Percentiles rank a stretch among this genome's conserved stretches.
These are phyloP conservation scores for Alectura lathami DNA, from an alignment of 2,113 vertebrate species.

Conservation along the genomic window DNA sequence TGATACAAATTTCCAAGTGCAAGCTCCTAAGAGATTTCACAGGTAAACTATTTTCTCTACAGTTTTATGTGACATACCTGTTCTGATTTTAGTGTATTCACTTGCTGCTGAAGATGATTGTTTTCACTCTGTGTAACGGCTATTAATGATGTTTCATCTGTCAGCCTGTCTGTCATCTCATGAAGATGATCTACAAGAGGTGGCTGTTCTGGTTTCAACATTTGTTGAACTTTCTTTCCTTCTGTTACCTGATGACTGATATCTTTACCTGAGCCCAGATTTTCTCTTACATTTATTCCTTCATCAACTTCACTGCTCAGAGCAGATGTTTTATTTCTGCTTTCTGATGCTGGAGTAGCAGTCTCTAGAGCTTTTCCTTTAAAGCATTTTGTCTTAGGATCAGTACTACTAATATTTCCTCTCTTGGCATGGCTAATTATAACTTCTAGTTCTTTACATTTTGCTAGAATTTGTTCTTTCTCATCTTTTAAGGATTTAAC, in stretches of 20 bases:
- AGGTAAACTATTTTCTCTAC: not conserved
- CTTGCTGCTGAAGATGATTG: conserved; percentile 77
- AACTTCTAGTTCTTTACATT: conserved; percentile 73
- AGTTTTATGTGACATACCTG: conserved; percentile 75
- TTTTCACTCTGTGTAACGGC: conserved; percentile 59
- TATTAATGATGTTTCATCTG: conserved; percentile 44
- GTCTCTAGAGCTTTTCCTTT: conserved; percentile 7
- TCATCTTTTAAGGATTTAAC: conserved; percentile 76
- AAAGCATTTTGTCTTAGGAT: not conserved
- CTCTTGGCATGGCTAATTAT: conserved; percentile 33
- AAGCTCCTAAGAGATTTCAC: not conserved
- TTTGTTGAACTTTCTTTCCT: conserved; percentile 68
- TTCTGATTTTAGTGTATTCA: conserved; percentile 74
- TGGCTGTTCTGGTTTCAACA: conserved; percentile 52
- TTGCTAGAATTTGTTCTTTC: conserved; percentile 70
- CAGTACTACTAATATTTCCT: not conserved
- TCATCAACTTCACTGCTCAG: conserved; percentile 57
- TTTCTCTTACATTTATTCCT: conserved; percentile 64
- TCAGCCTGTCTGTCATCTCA: conserved; percentile 52
- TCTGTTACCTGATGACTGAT: conserved; percentile 30
- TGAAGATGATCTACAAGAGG: conserved; percentile 27
- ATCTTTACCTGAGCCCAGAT: conserved; percentile 63
- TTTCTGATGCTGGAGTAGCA: not conserved
- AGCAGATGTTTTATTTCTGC: not conserved
- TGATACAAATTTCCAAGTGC: not conserved